These are phyloP conservation scores for Spisula subtruncata DNA, from an alignment of 2,888 invertebrate genomes.

Conservation along the genomic window DNA sequence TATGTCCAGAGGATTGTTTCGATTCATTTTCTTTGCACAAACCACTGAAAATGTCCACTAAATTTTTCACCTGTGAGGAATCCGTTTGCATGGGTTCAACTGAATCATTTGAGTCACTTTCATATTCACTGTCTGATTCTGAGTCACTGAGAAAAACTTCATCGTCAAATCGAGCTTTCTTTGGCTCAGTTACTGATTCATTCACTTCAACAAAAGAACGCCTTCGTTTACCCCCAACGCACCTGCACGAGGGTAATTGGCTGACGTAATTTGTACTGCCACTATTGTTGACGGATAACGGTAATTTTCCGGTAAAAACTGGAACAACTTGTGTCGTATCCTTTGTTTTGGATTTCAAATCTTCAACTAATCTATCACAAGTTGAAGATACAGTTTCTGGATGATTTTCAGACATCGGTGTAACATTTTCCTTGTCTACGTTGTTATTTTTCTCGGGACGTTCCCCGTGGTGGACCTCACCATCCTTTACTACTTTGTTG, in stretches of 20 bases:
- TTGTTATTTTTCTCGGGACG: constrained; percentile 44
- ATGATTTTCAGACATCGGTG: constrained; percentile 19
- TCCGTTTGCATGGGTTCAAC: constrained; percentile 81
- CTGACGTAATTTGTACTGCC: constrained; percentile 61
- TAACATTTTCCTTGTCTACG: constrained; percentile 52
- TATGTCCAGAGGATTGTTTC: constrained; percentile 57
- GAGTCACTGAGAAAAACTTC: constrained; percentile 62
- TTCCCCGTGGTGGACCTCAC: constrained; percentile 65
- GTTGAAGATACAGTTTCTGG: background rate
- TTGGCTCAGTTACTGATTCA: constrained; percentile 62
- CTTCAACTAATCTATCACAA: constrained; percentile 40
- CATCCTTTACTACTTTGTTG: constrained; percentile 33
- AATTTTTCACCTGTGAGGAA: constrained; percentile 81
- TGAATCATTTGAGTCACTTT: constrained; percentile 59
- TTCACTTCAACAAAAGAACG: constrained; percentile 63
- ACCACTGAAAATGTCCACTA: constrained; percentile 85
- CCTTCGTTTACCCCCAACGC: constrained; percentile 71
- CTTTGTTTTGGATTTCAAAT: constrained; percentile 40
- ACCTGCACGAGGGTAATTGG: constrained; percentile 65
- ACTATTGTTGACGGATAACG: constrained; percentile 64
- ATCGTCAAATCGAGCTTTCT: constrained; percentile 69
- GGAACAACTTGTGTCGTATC: constrained; percentile 32
- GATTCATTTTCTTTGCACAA: constrained; percentile 58
- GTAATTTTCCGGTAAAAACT: constrained; percentile 61
- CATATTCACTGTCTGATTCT: constrained; percentile 52